phyloP scores from a whole-genome alignment of 2,797 vertebrate species.

The Mareca penelope region DNA sequence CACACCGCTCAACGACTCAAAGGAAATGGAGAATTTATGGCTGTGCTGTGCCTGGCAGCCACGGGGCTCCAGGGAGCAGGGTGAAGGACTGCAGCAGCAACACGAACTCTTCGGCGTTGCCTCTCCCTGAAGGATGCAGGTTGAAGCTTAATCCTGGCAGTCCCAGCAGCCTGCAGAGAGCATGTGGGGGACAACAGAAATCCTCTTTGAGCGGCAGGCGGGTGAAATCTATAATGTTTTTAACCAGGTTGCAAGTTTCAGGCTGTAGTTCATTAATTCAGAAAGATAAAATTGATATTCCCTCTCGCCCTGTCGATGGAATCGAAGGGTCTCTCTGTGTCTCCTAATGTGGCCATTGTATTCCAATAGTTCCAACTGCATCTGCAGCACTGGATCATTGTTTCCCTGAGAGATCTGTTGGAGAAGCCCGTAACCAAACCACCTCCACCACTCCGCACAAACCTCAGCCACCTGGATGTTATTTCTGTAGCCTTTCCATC shows the following conservation, averaged over 20 bases:
- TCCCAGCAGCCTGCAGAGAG: neutral
- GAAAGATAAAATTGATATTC: conserved; percentile 63
- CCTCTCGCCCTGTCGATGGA: conserved; percentile 49
- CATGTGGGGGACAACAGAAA: neutral
- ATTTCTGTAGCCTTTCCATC: neutral
- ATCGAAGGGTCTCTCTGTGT: conserved; percentile 53
- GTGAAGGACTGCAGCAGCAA: neutral
- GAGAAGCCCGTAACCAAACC: neutral
- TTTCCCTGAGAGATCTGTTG: neutral
- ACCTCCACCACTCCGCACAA: rapidly evolving
- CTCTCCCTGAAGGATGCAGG: neutral
- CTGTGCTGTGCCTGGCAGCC: too few relatives aligned
- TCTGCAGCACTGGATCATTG: conserved; percentile 27
- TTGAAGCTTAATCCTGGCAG: neutral
- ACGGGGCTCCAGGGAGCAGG: rapidly evolving
- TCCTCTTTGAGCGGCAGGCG: neutral
- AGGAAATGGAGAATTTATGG: neutral
- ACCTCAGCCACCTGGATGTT: rapidly evolving
- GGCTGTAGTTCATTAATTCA: conserved; percentile 72
- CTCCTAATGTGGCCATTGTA: conserved; percentile 64
- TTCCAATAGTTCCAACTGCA: conserved; percentile 66
- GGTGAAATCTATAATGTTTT: conserved; percentile 53
- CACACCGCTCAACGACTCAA: too few relatives aligned
- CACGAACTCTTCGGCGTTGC: neutral
- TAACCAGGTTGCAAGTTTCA: conserved; percentile 62